Evolutionary conservation across 2,888 invertebrate genomes (phyloP), one percentile per base, ranked within the genome.

Genomic region (Hirtodrosophila histrioides): DNA sequence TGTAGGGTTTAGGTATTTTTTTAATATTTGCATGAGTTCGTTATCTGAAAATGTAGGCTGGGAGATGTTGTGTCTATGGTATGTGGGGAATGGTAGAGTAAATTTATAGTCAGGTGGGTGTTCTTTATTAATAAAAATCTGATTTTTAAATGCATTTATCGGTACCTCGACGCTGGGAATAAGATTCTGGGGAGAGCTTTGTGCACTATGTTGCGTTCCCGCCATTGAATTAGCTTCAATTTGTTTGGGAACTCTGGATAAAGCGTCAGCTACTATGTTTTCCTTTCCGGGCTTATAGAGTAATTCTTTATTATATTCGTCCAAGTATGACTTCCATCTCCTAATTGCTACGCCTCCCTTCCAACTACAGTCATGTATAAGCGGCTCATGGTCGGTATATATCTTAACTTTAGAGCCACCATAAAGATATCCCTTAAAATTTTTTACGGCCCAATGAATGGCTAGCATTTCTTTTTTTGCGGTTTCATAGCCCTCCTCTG

Each of bases 351-450:
- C 40, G 0, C 45, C 27, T 3, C 41, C 41, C 4, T 61, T 62
- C 35, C 50, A 66, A 11, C 17, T 40, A 11, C 49, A 50, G 0
- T 53, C 45, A 3, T 53, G 39, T 10, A 35, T 60, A 10, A 60
- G 43, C 4, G 62, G 62, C 36, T 62, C 48, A n/a, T 62, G 51
- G n/a, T 67, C 62, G 3, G 48, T 43, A 43, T 43, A 43, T n/a
- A 43, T 43, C 10, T 27, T 43, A 0, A 29, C 24, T 4, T n/a
- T 27, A n/a, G 24, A 27, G 2, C 43, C n/a, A n/a, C 44, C 44
- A 44, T 31, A 44, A 0, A 44, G 12, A 8, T 44, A 44, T 11
- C 44, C 43, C 3, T 29, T 43, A 7, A 44, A 44, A 3, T 8
- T 12, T 31, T 29, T 44, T 3, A 44, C 29, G 4, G 44, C 44